Evolutionary conservation across 2,797 vertebrate species (phyloP), one percentile per base, ranked within the genome.

Genomic region (Molossus alvarezi): DNA sequence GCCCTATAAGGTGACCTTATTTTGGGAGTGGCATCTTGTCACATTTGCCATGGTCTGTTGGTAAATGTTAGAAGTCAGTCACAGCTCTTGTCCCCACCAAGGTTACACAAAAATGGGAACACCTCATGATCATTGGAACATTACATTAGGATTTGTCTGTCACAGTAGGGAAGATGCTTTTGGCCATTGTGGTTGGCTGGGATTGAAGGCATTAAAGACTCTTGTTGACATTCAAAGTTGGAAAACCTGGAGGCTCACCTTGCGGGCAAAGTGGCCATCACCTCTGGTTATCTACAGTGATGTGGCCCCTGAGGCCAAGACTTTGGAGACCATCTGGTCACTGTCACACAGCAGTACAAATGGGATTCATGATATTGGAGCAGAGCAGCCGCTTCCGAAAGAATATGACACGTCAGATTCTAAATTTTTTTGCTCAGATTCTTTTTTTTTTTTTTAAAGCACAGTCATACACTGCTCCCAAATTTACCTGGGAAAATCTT

Each of bases 321-420:
- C 57, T 79, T 88, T 75, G 58, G 79, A 58, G 11, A 13, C 25
- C 1, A 12, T 45, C 57, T 73, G 67, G 23, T 37, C 53, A 58
- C 45, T 58, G 55, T 37, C 25, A 91, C 9, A 41, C 48, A 90
- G 29, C 11, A 27, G 67, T 58, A 58, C 15, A 53, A 90, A 81
- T 1, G 33, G 13, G 58, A 53, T 53, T 90, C 11, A 14, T 45
- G 60, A 33, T 37, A 45, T 2, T 48, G 25, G 67, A 48, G 23
- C 48, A 53, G 67, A 86, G 37, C 57, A 18, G 62, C 41, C 57
- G 75, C 73, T 69, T 92, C 41, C 76, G 17, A 85, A 96, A 80
- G 65, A 76, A 62, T 86, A 51, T 90, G 10, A 71, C 45, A 2
- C 41, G 13, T 12, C 12, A 53, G 51, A 62, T 89, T 20, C 37